Conservation (phyloP, 1,140 invertebrate genomes). For the Apis mellifera region DNA sequence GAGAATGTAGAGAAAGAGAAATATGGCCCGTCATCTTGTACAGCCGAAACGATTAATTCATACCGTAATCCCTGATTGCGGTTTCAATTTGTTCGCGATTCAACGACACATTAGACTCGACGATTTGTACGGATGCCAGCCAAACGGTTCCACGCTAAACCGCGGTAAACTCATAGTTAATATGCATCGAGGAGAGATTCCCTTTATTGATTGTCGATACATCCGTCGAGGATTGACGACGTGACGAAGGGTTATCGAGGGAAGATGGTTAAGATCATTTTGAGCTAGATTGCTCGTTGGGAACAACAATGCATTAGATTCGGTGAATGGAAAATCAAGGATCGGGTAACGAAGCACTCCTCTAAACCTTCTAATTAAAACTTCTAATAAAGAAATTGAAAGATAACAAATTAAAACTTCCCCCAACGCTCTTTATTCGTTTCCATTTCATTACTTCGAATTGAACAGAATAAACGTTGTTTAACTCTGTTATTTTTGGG, state of each 20-base stretch:
- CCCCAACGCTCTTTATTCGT: too few relatives aligned
- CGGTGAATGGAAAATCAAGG: background rate
- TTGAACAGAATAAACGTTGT: background rate
- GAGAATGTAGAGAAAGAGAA: too few relatives aligned
- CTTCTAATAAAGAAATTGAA: too few relatives aligned
- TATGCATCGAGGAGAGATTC: background rate
- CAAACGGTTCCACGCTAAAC: background rate
- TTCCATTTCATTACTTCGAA: too few relatives aligned
- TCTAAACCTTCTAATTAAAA: too few relatives aligned
- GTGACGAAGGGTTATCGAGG: background rate
- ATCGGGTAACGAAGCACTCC: background rate
- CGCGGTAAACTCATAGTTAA: background rate
- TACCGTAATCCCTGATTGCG: background rate
- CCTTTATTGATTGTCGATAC: slow-evolving; percentile 14
- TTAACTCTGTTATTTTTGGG: background rate
- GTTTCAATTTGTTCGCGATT: background rate
- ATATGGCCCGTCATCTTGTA: too few relatives aligned
- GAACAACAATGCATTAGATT: background rate
- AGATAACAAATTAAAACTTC: too few relatives aligned
- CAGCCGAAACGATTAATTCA: background rate
- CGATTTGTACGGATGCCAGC: background rate
- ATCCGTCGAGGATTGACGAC: background rate
- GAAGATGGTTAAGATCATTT: background rate
- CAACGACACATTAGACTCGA: background rate
- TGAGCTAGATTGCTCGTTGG: background rate